Base-by-base conservation (phyloP, 2,113 vertebrate genomes). In the Hipposideros armiger region DNA sequence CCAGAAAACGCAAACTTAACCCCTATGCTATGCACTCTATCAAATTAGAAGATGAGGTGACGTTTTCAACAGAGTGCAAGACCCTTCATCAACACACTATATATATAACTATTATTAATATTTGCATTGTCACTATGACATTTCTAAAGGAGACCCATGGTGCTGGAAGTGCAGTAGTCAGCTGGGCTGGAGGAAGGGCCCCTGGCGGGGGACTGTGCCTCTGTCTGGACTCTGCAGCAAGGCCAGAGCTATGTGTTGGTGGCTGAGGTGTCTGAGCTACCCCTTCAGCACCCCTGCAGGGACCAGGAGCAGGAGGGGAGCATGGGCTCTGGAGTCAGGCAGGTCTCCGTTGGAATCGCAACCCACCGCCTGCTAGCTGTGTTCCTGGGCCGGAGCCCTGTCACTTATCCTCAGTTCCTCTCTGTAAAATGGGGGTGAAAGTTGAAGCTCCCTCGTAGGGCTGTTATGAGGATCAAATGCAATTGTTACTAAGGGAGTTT, bases 231-330 rank as follows among this genome's bases (percentile, higher is more conserved):
- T 56, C 66, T 14, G 40, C 15, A 32, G 62, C 30, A 40, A 42
- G 52, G 69, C 24, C 32, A 14, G 66, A 42, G 30, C 16, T 32
- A 28, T 0, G 9, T 70, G 83, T 58, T 1, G 0, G 36, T 3
- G 9, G 15, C 62, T 16, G 11, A 60, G 73, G 60, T 42, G 11
- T 36, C 32, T 28, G 80, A 78, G n/a, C 30, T 26, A 40, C 42
- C 11, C 2, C 1, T 16, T 47, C 1, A 15, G 3, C 26, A 5
- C 45, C 26, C 15, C 17, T 0, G 24, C 4, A 1, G 9, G 54
- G n/a, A 32, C 36, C 14, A n/a, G 58, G 66, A 84, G 36, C 40
- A 54, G 22, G 22, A n/a, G 32, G 47, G 26, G 20, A 4, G 11
- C 36, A 11, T 0, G 3, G 5, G 14, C 40, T 77, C 54, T 9